A percentile compares a stretch with the other conserved stretches of the same genome.
These are phyloP conservation scores for Laspeyria flexula DNA, from an alignment of 2,888 invertebrate species.

Conservation along the genomic window DNA sequence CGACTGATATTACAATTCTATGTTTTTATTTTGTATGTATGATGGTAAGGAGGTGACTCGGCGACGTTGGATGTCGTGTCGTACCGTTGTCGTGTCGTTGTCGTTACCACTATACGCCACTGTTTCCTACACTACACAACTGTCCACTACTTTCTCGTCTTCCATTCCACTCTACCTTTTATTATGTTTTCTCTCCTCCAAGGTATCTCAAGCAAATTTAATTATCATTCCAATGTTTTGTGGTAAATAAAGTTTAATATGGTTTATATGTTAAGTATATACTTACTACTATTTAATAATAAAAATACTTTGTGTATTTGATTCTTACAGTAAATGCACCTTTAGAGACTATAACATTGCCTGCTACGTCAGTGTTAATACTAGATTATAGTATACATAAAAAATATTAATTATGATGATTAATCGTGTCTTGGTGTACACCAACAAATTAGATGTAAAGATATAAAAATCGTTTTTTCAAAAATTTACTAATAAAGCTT, in stretches of 20 bases:
- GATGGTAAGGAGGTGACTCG: conserved; percentile 29
- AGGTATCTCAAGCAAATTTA: conserved; percentile 83
- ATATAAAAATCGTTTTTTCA: conserved; percentile 57
- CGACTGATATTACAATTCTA: conserved; percentile 9
- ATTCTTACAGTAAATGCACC: conserved; percentile 70
- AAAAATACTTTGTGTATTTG: conserved; percentile 47
- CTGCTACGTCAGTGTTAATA: conserved; percentile 75
- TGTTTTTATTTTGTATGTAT: conserved; percentile 32
- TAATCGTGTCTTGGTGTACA: conserved; percentile 74
- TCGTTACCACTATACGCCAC: conserved; percentile 31
- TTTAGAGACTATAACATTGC: conserved; percentile 73
- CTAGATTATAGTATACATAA: conserved; percentile 63
- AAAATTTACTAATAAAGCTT: conserved; percentile 66
- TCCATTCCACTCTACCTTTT: conserved; percentile 51
- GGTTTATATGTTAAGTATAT: conserved; percentile 50
- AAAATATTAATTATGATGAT: conserved; percentile 40
- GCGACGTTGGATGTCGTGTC: neutral
- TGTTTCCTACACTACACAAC: conserved; percentile 49
- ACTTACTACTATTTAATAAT: conserved; percentile 57
- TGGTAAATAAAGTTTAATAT: conserved; percentile 57
- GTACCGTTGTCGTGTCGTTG: conserved; percentile 17
- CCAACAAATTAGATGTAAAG: conserved; percentile 64
- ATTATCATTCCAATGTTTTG: conserved; percentile 69
- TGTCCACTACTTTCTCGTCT: conserved; percentile 53
- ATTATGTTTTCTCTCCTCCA: conserved; percentile 46